These are phyloP conservation scores for Tethea ocularis DNA, from an alignment of 2,888 invertebrate species.

Conservation along the genomic window DNA sequence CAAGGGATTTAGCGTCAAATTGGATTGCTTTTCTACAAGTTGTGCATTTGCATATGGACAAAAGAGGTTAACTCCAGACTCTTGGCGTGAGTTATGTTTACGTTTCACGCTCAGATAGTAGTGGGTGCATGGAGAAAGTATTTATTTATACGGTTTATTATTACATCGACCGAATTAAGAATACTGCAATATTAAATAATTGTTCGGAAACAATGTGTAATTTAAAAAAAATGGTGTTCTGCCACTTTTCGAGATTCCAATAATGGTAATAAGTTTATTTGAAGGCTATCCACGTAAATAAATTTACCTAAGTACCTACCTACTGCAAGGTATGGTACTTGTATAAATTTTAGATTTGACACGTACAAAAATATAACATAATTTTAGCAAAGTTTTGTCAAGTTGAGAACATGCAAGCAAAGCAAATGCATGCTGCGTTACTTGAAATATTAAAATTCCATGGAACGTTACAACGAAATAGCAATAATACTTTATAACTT, in stretches of 20 bases:
- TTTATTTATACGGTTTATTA: background rate
- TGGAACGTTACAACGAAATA: slow-evolving; percentile 35
- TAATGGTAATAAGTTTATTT: too few species aligned
- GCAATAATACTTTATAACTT: slow-evolving; percentile 16
- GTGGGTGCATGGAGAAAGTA: background rate
- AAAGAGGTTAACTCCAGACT: slow-evolving; percentile 38
- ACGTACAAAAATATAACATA: too few species aligned
- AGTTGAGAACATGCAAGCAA: slow-evolving; percentile 23
- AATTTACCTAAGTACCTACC: too few species aligned
- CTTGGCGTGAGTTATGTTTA: slow-evolving; percentile 15
- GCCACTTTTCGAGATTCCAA: too few species aligned
- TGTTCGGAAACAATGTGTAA: too few species aligned
- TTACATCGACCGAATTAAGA: background rate
- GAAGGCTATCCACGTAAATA: too few species aligned
- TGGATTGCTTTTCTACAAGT: slow-evolving; percentile 74
- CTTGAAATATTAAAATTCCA: slow-evolving; percentile 65
- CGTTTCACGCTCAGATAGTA: background rate
- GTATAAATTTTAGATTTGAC: too few species aligned
- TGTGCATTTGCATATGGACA: slow-evolving; percentile 73
- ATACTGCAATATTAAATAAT: too few species aligned
- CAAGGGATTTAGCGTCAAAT: slow-evolving; percentile 70
- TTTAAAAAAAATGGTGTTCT: too few species aligned
- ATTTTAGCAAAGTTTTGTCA: background rate
- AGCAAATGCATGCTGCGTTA: slow-evolving; percentile 49
- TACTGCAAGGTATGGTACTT: too few species aligned